Percentiles rank a stretch among this genome's conserved stretches.
These are phyloP conservation scores for Lynx canadensis DNA, from an alignment of 2,113 vertebrate genomes.

Conservation along the genomic window DNA sequence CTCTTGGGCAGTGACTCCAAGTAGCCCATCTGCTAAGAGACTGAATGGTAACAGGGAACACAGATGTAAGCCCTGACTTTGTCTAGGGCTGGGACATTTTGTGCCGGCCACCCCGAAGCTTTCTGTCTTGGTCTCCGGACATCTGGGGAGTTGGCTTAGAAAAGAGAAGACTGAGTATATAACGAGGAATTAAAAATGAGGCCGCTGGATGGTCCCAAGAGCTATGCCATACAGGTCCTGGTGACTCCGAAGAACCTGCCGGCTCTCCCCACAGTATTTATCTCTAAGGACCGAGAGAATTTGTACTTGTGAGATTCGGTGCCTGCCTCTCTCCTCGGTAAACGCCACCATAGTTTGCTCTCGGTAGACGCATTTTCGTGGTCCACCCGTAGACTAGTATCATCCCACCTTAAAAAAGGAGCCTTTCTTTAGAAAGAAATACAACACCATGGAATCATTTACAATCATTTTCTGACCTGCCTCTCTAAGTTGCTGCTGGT, in stretches of 20 bases:
- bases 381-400: background rate
- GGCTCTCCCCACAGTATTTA: background rate
- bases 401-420: background rate
- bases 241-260: background rate
- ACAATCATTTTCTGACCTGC: background rate
- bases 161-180: background rate
- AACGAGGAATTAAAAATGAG: background rate
- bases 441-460: background rate
- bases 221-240: background rate
- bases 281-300: background rate
- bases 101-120: background rate
- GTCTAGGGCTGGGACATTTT: background rate
- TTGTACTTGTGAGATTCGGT: background rate
- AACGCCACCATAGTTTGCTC: background rate
- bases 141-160: background rate
- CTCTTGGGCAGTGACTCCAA: background rate
- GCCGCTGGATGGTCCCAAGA: background rate
- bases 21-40: slow-evolving; percentile 23
- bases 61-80: background rate
- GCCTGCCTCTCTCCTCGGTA: background rate
- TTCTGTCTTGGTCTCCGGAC: background rate
- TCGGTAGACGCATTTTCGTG: background rate
- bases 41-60: background rate
- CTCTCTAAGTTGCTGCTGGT: background rate
- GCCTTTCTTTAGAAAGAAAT: background rate